Conservation (phyloP, 1,140 invertebrate genomes). For the Probaryconus sp. region DNA sequence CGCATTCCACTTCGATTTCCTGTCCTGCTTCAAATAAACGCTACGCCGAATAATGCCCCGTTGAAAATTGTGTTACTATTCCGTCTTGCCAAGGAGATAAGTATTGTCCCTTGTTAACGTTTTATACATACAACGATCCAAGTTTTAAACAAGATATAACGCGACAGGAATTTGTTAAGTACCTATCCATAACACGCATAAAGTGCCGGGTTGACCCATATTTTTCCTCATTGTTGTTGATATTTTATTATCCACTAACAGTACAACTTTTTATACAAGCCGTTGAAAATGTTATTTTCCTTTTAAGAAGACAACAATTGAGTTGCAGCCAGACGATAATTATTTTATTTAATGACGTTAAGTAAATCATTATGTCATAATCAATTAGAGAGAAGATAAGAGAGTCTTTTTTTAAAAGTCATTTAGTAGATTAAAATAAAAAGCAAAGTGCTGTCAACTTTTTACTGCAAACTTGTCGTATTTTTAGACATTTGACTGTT, state of each 20-base stretch:
- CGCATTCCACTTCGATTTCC: constrained; percentile 31
- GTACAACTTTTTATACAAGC: background rate
- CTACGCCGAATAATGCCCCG: constrained; percentile 2
- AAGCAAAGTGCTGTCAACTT: constrained; percentile 24
- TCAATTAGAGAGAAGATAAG: no score
- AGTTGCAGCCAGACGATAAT: no score
- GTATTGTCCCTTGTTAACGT: constrained; percentile 32
- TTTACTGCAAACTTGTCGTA: no score
- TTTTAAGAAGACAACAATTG: constrained; percentile 29
- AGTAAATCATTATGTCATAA: no score
- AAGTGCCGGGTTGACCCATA: constrained; percentile 32
- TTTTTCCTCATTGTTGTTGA: constrained; percentile 22
- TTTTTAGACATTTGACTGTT: no score
- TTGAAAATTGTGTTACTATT: constrained; percentile 5
- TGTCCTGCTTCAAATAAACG: constrained; percentile 34
- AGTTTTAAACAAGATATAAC: constrained; percentile 20
- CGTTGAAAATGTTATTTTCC: constrained; percentile 1
- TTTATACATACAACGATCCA: constrained; percentile 2
- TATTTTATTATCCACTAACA: constrained; percentile 31
- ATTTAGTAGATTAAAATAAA: no score
- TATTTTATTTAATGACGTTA: no score
- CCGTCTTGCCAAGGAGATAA: constrained; percentile 4
- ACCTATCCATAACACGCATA: constrained; percentile 28
- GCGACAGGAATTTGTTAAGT: constrained; percentile 32
- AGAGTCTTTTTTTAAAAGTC: no score